These are phyloP conservation scores for Cyprinella venusta DNA, from an alignment of 2,797 vertebrate species.

Conservation along the genomic window DNA sequence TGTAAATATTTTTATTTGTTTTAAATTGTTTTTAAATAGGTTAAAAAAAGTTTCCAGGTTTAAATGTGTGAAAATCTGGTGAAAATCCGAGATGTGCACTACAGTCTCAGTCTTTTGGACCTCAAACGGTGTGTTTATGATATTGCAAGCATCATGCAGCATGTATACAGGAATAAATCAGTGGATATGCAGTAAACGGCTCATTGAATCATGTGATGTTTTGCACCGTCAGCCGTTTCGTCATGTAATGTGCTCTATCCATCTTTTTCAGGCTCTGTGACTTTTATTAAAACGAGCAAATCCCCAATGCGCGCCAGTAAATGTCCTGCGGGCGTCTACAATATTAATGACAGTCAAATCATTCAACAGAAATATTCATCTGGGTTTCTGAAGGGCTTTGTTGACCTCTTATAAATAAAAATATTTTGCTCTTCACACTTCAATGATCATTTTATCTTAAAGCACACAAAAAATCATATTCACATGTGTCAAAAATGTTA, in stretches of 20 bases:
- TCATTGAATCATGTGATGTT: conserved; percentile 20
- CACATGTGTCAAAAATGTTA: not conserved
- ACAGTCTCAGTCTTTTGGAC: too few species aligned
- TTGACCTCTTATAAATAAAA: not conserved
- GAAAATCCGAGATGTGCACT: too few species aligned
- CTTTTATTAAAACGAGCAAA: conserved; percentile 13
- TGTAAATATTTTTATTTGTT: not conserved
- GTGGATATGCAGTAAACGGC: not conserved
- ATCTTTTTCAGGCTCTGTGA: conserved; percentile 2
- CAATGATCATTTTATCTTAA: not conserved
- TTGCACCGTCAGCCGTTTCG: not conserved
- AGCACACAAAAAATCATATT: not conserved
- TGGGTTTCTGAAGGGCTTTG: not conserved
- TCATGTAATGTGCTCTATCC: not conserved
- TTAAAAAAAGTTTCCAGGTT: not conserved
- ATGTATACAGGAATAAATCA: not conserved
- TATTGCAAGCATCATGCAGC: not conserved
- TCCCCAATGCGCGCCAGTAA: not conserved
- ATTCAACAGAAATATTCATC: not conserved
- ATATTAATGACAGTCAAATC: not conserved
- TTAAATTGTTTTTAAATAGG: too few species aligned
- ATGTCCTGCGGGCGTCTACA: not conserved
- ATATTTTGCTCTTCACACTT: not conserved
- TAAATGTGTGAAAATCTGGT: not conserved
- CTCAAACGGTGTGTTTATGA: not conserved